These are phyloP conservation scores for Drosophila santomea DNA, from an alignment of 1,140 invertebrate genomes.

Conservation along the genomic window DNA sequence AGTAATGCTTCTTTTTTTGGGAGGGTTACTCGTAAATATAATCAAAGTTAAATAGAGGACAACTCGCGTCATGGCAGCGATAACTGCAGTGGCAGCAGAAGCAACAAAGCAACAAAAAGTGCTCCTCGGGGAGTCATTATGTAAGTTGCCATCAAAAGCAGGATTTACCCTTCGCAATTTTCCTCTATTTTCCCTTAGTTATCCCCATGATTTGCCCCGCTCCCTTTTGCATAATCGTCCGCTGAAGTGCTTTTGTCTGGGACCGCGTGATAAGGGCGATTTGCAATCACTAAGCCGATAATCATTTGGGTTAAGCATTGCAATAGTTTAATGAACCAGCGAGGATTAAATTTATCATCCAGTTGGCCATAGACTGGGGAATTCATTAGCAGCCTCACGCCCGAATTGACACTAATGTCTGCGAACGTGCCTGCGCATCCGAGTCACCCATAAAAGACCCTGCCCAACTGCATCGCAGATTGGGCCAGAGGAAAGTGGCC, in stretches of 20 bases:
- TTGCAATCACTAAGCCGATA: conserved; percentile 34
- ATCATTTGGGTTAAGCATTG: conserved; percentile 41
- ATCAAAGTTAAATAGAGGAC: conserved; percentile 44
- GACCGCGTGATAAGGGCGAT: conserved; percentile 42
- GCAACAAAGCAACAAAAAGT: conserved; percentile 19
- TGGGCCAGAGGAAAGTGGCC: conserved; percentile 4
- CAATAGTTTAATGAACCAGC: conserved; percentile 58
- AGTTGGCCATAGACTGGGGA: conserved; percentile 11
- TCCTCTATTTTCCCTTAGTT: conserved; percentile 3
- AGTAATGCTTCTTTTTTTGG: conserved; percentile 3
- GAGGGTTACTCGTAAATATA: conserved; percentile 23
- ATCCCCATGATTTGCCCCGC: conserved; percentile 1
- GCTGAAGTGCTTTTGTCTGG: conserved; percentile 43
- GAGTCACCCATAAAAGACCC: not conserved
- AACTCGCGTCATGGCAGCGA: conserved; percentile 1
- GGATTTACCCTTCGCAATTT: conserved; percentile 17
- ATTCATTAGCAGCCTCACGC: conserved; percentile 42
- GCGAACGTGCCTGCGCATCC: conserved; percentile 57
- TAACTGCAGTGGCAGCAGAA: not conserved
- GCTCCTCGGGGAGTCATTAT: conserved; percentile 27
- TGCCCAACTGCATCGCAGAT: conserved; percentile 15
- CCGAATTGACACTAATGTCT: conserved; percentile 59
- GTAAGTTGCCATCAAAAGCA: conserved; percentile 29
- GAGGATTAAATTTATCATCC: conserved; percentile 43
- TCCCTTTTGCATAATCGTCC: conserved; percentile 29